phyloP scores from a whole-genome alignment of 2,113 vertebrate species.

The Garra rufa region DNA sequence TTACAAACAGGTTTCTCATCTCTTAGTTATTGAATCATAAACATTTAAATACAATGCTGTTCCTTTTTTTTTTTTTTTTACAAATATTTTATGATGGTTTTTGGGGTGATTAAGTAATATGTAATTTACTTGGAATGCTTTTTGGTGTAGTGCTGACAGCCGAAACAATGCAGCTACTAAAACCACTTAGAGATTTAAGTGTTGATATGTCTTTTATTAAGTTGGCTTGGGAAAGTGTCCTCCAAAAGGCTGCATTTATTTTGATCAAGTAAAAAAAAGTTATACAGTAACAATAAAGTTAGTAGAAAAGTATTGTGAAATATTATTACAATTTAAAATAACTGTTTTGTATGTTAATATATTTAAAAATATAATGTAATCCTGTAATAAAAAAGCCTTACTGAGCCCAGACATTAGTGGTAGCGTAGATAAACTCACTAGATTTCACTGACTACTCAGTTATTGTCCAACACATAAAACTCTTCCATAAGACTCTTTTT shows the following conservation, averaged over 20 bases:
- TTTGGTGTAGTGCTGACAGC: background rate
- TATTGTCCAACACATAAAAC: background rate
- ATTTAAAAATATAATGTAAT: background rate
- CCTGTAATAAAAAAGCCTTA: background rate
- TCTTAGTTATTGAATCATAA: background rate
- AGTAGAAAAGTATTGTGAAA: background rate
- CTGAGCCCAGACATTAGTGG: background rate
- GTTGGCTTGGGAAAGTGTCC: too few species aligned
- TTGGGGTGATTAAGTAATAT: background rate
- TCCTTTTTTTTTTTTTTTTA: background rate
- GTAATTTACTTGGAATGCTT: background rate
- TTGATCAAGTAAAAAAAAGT: background rate
- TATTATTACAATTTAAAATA: background rate
- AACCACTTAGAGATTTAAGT: background rate
- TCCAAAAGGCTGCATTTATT: background rate
- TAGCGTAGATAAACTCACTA: background rate
- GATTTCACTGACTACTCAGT: background rate
- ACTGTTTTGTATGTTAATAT: background rate
- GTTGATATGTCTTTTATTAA: too few species aligned
- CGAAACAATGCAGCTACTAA: background rate
- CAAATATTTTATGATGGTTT: background rate
- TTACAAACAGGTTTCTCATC: conserved; percentile 85
- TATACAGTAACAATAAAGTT: background rate
- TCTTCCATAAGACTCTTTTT: background rate
- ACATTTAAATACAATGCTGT: background rate